These are phyloP conservation scores for Periphyllus acericola DNA, from an alignment of 2,888 invertebrate genomes.

Conservation along the genomic window DNA sequence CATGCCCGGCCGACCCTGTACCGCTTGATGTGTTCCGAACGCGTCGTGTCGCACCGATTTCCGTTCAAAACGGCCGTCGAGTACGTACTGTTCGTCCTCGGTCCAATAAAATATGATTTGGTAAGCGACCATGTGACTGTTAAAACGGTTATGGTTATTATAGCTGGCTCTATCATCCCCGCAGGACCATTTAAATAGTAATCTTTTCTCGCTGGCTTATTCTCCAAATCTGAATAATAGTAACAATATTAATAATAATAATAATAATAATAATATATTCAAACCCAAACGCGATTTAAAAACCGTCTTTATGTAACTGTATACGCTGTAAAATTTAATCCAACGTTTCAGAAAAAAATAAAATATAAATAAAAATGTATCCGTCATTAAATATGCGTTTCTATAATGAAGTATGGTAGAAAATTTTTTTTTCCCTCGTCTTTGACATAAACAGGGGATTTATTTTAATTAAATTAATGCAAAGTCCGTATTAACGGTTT, in stretches of 20 bases:
- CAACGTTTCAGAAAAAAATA: neutral
- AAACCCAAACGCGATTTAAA: neutral
- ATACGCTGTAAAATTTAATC: neutral
- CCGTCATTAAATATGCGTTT: slow-evolving; percentile 24
- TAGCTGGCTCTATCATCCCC: too few relatives aligned
- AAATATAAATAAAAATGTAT: neutral
- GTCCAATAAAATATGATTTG: too few relatives aligned
- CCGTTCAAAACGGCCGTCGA: too few relatives aligned
- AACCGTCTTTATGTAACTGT: neutral
- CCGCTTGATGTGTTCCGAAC: too few relatives aligned
- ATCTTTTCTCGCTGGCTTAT: neutral
- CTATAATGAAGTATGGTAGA: neutral
- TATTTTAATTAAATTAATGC: slow-evolving; percentile 26
- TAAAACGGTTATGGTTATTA: too few relatives aligned
- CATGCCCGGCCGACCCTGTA: too few relatives aligned
- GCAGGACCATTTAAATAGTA: neutral
- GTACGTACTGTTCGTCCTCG: too few relatives aligned
- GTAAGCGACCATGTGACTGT: too few relatives aligned
- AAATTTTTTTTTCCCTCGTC: neutral
- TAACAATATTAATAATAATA: neutral
- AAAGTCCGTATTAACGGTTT: slow-evolving; percentile 6
- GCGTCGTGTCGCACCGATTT: too few relatives aligned
- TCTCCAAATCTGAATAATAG: neutral
- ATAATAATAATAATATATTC: neutral
- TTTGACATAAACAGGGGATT: slow-evolving; percentile 17